Base-by-base conservation (phyloP, 2,113 vertebrate genomes). In the Xiphophorus maculatus region DNA sequence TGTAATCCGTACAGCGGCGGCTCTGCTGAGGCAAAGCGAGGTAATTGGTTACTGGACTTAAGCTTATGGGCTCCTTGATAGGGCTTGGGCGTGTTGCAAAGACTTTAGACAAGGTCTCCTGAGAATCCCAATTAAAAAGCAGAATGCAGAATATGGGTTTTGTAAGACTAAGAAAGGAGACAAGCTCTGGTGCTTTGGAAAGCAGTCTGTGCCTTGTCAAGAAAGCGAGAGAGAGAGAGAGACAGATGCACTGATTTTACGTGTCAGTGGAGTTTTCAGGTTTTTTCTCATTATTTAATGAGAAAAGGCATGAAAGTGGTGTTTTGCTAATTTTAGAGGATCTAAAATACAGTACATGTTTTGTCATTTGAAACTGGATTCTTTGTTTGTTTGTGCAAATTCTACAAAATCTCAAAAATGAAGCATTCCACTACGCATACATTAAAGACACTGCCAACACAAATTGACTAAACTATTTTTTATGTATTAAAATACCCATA, bases 91-190 rank as follows among this genome's bases (percentile, higher is more conserved):
- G 73, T 90, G 89, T 91, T 89, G 80, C 83, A 77, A 68, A 91
- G 76, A 81, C 87, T 90, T 91, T 89, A 70, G 80, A 90, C 85
- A 82, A 81, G 71, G 69, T 85, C 92, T 88, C 87, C n/a, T 40
- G 90, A 87, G 90, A 82, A 91, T 93, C 90, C 93, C 90, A 94
- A 91, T 93, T 93, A 93, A 93, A 87, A 90, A 80, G 84, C 82
- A 79, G 62, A 85, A 90, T 82, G 80, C 89, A 75, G 82, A 90
- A 91, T 86, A 82, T 86, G 75, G 76, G 77, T 85, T 74, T 89
- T 78, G 67, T 79, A 68, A 75, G 69, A 54, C 73, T 84, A 81
- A 85, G 79, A 91, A 93, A 91, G 71, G 87, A 89, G 68, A 67
- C 32, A 64, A 74, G 73, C 33, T 72, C 66, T 69, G 70, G 80